These are phyloP conservation scores for Troides helena DNA, from an alignment of 2,888 invertebrate genomes.

Conservation along the genomic window DNA sequence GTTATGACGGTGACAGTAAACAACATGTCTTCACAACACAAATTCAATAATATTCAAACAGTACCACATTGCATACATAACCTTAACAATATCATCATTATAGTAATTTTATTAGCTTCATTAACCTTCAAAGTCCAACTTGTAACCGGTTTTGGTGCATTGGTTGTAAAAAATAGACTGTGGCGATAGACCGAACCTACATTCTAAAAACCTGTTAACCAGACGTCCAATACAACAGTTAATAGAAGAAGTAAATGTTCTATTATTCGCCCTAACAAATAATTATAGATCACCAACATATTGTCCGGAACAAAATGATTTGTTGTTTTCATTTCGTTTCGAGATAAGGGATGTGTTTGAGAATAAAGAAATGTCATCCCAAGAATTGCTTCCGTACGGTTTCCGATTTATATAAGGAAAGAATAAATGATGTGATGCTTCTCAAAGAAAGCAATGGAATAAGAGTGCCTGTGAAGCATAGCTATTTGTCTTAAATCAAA, in stretches of 20 bases:
- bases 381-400: slow-evolving; percentile 25
- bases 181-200: too few species aligned
- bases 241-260: background rate
- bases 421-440: slow-evolving; percentile 21
- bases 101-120: background rate
- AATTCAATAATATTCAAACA: too few species aligned
- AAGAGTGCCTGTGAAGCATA: slow-evolving; percentile 11
- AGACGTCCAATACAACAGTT: background rate
- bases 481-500: slow-evolving; percentile 13
- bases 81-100: background rate
- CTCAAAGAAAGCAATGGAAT: slow-evolving; percentile 21
- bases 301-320: slow-evolving; percentile 16
- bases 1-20: too few species aligned
- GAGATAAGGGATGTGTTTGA: slow-evolving; percentile 14
- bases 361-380: slow-evolving; percentile 27
- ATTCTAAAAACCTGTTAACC: too few species aligned
- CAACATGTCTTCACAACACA: too few species aligned
- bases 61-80: too few species aligned
- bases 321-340: slow-evolving; percentile 23
- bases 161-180: background rate
- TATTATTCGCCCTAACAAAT: background rate
- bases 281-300: background rate
- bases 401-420: slow-evolving; percentile 25
- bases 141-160: background rate
- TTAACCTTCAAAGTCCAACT: too few species aligned